A percentile compares a stretch with the other conserved stretches of the same genome.
These are phyloP conservation scores for Lasioglossum marginatum DNA, from an alignment of 2,888 invertebrate genomes.

Conservation along the genomic window DNA sequence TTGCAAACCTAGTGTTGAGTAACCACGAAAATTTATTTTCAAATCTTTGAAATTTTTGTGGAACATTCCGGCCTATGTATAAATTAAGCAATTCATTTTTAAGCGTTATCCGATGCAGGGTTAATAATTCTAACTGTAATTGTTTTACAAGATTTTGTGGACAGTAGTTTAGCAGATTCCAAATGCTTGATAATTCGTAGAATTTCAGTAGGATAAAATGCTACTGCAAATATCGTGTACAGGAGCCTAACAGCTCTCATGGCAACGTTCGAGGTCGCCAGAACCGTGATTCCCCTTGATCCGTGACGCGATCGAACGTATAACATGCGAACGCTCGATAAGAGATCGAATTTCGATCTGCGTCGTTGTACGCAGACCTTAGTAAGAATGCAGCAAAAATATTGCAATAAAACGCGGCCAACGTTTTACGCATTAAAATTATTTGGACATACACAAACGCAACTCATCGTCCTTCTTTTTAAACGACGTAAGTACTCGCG, in stretches of 20 bases:
- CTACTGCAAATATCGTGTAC: not conserved
- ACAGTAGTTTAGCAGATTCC: not conserved
- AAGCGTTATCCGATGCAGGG: not conserved
- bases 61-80: not conserved
- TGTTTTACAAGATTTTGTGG: not conserved
- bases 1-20: too few relatives aligned
- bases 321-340: conserved; percentile 6
- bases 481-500: not conserved
- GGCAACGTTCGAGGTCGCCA: conserved; percentile 17
- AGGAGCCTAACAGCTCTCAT: not conserved
- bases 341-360: conserved; percentile 16
- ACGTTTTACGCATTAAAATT: not conserved
- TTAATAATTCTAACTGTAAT: not conserved
- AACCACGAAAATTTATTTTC: too few relatives aligned
- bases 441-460: not conserved
- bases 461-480: not conserved
- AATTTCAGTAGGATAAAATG: not conserved
- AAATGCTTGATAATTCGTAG: not conserved
- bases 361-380: not conserved
- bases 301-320: conserved; percentile 16
- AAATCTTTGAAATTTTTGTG: not conserved
- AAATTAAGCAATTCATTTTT: not conserved
- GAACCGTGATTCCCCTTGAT: conserved; percentile 15
- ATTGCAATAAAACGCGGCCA: not conserved
- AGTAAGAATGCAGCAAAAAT: not conserved